Conservation (phyloP, 2,113 vertebrate genomes). For the Mugil cephalus region DNA sequence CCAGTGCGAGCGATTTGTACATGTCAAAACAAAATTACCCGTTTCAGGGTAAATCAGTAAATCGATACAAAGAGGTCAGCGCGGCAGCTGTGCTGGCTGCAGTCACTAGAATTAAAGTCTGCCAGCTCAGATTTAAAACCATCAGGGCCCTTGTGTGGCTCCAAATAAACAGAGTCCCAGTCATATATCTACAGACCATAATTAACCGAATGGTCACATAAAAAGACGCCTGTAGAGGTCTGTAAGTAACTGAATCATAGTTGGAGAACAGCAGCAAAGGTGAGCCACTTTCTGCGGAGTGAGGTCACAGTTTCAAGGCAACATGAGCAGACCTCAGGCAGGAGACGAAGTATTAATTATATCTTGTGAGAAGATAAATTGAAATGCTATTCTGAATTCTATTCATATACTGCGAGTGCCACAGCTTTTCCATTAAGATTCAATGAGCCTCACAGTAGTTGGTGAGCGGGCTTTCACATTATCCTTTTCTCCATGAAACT, state of each 20-base stretch:
- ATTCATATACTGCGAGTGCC: neutral
- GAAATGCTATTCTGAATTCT: neutral
- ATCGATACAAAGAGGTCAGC: conserved; percentile 39
- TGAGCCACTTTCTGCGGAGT: neutral
- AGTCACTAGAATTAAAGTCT: conserved; percentile 21
- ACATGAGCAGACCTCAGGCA: neutral
- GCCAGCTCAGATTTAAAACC: conserved; percentile 15
- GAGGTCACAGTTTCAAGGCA: neutral
- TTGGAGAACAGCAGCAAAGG: neutral
- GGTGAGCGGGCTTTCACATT: neutral
- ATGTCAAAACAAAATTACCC: conserved; percentile 59
- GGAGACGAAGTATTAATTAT: neutral
- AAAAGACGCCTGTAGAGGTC: neutral
- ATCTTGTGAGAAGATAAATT: neutral
- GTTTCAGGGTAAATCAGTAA: conserved; percentile 42
- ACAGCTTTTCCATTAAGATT: neutral
- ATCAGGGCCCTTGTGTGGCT: neutral
- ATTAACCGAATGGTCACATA: neutral
- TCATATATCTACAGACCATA: neutral
- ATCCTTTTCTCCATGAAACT: neutral
- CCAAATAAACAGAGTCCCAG: conserved; percentile 14
- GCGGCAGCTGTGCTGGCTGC: conserved; percentile 54
- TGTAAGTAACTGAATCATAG: neutral
- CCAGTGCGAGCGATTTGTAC: conserved; percentile 10
- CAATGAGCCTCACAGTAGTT: neutral